phyloP scores from a whole-genome alignment of 2,113 vertebrate species.

The Lasiurus borealis region DNA sequence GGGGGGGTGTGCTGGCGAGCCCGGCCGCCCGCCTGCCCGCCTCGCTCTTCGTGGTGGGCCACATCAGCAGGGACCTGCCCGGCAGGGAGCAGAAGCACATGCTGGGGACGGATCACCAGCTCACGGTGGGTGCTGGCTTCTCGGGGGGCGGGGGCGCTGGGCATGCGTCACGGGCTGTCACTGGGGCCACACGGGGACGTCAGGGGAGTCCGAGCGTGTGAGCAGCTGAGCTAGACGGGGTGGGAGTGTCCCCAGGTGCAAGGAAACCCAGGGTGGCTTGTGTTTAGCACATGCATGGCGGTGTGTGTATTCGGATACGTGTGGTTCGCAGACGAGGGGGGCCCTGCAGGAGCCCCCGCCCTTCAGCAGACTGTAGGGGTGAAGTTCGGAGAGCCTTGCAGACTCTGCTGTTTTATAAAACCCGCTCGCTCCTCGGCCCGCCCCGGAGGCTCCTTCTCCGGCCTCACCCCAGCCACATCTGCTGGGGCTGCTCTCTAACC shows the following conservation, averaged over 20 bases:
- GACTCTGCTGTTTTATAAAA: fast-evolving
- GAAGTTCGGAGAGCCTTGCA: fast-evolving
- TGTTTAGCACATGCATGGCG: fast-evolving
- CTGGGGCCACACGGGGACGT: neutral
- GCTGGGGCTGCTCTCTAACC: neutral
- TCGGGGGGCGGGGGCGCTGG: fast-evolving
- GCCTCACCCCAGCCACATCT: fast-evolving
- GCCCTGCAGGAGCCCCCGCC: neutral
- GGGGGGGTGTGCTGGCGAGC: slow-evolving; percentile 93
- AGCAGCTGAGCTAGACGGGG: neutral
- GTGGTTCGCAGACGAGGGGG: neutral
- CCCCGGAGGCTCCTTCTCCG: fast-evolving
- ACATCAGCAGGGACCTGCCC: slow-evolving; percentile 90
- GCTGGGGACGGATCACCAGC: slow-evolving; percentile 91
- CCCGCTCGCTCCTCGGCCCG: neutral
- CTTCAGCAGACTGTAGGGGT: fast-evolving
- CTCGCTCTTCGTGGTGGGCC: slow-evolving; percentile 94
- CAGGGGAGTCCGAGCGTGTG: fast-evolving
- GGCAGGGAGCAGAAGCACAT: slow-evolving; percentile 91
- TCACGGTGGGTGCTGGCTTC: slow-evolving; percentile 90
- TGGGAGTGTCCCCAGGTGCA: fast-evolving
- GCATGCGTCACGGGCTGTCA: fast-evolving
- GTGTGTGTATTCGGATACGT: fast-evolving
- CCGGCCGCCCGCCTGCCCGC: slow-evolving; percentile 93
- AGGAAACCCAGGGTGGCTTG: fast-evolving